Evolutionary conservation across 2,797 vertebrate species (phyloP).

Genomic region (Loriculus beryllinus): DNA sequence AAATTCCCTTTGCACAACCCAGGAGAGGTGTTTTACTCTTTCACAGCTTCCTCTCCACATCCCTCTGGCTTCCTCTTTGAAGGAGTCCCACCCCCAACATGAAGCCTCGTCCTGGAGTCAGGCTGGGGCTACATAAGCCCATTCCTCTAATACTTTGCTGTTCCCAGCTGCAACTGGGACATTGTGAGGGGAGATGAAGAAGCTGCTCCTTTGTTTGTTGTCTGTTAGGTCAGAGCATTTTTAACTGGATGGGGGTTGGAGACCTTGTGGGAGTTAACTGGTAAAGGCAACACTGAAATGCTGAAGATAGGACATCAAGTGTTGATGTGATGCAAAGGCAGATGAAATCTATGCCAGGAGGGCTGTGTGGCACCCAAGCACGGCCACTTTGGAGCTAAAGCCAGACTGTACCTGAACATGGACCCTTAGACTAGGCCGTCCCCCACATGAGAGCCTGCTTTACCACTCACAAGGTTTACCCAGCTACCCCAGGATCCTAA

Average conservation of each 20-base stretch:
- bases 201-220: background rate
- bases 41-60: background rate
- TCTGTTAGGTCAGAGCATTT: background rate
- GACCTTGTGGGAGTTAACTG: background rate
- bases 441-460: background rate
- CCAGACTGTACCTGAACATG: background rate
- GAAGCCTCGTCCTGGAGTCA: background rate
- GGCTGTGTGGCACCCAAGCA: background rate
- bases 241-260: background rate
- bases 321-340: background rate
- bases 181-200: background rate
- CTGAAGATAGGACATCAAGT: background rate
- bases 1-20: background rate
- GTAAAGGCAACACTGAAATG: background rate
- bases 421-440: background rate
- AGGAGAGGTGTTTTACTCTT: background rate
- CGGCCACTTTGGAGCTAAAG: fast-evolving
- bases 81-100: background rate
- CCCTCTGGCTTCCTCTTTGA: background rate
- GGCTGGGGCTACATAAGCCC: background rate
- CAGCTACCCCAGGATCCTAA: background rate
- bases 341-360: background rate
- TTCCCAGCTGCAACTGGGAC: fast-evolving
- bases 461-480: background rate
- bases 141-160: background rate